A percentile compares a stretch with the other conserved stretches of the same genome.
Conservation (phyloP, 1,140 invertebrate species). For the Scaptomyza montana region DNA sequence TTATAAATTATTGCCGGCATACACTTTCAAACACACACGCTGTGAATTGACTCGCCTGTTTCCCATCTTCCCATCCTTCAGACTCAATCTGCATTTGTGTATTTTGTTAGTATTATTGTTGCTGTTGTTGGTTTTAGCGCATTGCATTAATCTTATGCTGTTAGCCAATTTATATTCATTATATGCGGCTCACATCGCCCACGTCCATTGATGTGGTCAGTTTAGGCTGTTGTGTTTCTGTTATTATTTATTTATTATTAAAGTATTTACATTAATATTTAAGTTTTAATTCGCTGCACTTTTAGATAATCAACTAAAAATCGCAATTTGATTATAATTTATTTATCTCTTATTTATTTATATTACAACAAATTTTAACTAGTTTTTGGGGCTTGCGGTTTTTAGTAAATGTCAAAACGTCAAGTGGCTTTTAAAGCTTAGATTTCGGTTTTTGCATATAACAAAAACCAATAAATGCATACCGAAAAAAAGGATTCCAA, state of each 20-base stretch:
- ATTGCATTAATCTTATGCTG: constrained; percentile 70
- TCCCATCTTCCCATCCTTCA: neutral
- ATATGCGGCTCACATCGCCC: constrained; percentile 29
- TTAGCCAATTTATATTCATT: constrained; percentile 77
- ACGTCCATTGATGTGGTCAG: constrained; percentile 24
- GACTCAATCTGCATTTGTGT: neutral
- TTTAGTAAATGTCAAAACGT: constrained; percentile 51
- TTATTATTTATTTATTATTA: constrained; percentile 8
- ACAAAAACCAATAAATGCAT: constrained; percentile 9
- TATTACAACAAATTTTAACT: neutral
- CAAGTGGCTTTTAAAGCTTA: constrained; percentile 46
- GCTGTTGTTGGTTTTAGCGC: constrained; percentile 27
- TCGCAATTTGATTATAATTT: constrained; percentile 77
- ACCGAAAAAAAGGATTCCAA: constrained; percentile 4
- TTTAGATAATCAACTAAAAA: constrained; percentile 62
- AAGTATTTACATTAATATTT: constrained; percentile 30
- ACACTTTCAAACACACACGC: neutral
- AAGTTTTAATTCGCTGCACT: constrained; percentile 31
- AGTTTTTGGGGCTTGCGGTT: constrained; percentile 31
- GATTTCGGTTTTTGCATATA: constrained; percentile 32
- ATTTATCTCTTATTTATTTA: constrained; percentile 60
- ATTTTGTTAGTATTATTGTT: constrained; percentile 13
- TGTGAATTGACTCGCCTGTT: neutral
- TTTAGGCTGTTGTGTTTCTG: constrained; percentile 1
- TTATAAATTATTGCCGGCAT: constrained; percentile 66